Percentiles rank a stretch among this genome's conserved stretches.
Evolutionary conservation across 2,797 vertebrate species (phyloP).

Genomic region (Diplodus sargus): DNA sequence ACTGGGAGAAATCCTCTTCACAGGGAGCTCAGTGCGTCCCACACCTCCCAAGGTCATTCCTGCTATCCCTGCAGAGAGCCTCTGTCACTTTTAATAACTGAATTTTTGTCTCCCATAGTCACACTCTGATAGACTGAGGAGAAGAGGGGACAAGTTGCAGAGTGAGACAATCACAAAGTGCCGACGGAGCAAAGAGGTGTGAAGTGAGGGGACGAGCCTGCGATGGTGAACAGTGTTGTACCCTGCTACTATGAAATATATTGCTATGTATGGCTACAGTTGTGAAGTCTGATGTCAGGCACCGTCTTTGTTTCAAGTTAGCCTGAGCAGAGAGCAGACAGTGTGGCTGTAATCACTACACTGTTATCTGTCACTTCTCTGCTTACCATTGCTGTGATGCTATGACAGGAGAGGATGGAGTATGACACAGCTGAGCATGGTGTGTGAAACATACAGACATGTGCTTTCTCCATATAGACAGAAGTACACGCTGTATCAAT

Average conservation of each 20-base stretch:
- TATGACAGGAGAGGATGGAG: not conserved
- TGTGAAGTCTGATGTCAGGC: slow-evolving; percentile 37
- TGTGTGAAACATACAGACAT: not conserved
- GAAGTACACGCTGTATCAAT: not conserved
- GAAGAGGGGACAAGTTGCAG: slow-evolving; percentile 52
- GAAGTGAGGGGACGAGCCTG: slow-evolving; percentile 60
- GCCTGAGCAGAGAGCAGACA: slow-evolving; percentile 26
- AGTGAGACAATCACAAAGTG: slow-evolving; percentile 71
- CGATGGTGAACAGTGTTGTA: slow-evolving; percentile 21
- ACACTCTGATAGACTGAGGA: slow-evolving; percentile 63
- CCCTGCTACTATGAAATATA: slow-evolving; percentile 38
- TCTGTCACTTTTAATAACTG: slow-evolving; percentile 78
- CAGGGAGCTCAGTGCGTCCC: slow-evolving; percentile 33
- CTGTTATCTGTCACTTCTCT: slow-evolving; percentile 22
- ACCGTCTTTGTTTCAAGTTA: slow-evolving; percentile 7
- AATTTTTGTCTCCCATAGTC: slow-evolving; percentile 45
- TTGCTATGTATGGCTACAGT: slow-evolving; percentile 2
- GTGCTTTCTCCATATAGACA: not conserved
- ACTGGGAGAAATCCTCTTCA: slow-evolving; percentile 48
- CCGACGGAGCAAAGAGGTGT: slow-evolving; percentile 59
- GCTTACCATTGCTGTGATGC: not conserved
- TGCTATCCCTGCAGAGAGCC: slow-evolving; percentile 63
- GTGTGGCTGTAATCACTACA: not conserved
- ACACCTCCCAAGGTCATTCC: slow-evolving; percentile 74
- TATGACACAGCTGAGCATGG: slow-evolving; percentile 4